A percentile compares a stretch with the other conserved stretches of the same genome.
Evolutionary conservation across 2,113 vertebrate genomes (phyloP).

Genomic region (Labeo rohita): DNA sequence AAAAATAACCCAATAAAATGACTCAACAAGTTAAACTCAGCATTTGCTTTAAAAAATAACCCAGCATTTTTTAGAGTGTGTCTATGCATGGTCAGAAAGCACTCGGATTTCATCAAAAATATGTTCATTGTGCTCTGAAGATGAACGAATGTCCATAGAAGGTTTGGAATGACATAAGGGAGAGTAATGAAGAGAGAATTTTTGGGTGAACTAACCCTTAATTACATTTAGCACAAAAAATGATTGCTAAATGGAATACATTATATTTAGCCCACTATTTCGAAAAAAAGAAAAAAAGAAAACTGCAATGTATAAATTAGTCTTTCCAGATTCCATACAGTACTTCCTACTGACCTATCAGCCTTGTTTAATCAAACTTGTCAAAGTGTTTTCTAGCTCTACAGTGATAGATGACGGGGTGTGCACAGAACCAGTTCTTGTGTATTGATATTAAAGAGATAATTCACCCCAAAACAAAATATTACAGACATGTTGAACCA

Average conservation of each 20-base stretch:
- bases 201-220: no score
- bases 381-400: background rate
- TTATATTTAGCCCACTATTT: background rate
- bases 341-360: background rate
- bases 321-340: background rate
- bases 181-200: no score
- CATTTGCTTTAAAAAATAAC: no score
- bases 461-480: background rate
- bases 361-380: background rate
- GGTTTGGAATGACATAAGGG: no score
- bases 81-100: no score
- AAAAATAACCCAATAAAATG: no score
- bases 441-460: background rate
- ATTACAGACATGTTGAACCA: no score
- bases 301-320: background rate
- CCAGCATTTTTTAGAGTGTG: no score
- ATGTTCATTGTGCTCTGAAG: no score
- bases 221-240: constrained; percentile 13
- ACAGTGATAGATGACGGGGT: background rate
- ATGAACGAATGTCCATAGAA: no score
- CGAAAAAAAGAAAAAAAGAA: background rate
- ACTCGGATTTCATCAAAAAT: no score
- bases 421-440: background rate
- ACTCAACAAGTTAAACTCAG: no score
- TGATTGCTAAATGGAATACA: background rate